Conservation (phyloP, 2,113 vertebrate genomes). For the Mus musculus region DNA sequence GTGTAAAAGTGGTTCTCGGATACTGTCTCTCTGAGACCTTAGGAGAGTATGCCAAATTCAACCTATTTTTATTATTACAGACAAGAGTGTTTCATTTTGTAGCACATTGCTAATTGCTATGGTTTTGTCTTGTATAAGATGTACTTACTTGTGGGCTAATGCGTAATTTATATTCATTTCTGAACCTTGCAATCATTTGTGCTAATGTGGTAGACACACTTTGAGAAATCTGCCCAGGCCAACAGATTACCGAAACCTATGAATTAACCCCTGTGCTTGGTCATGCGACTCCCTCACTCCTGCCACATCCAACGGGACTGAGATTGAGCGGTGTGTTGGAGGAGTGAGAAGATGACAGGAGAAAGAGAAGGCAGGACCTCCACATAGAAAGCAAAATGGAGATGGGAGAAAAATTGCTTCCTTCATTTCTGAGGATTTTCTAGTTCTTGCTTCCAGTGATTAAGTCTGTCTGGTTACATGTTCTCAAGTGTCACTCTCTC, state of each 20-base stretch:
- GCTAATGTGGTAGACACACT: not conserved
- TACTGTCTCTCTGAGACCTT: not conserved
- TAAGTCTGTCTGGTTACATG: not conserved
- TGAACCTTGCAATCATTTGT: not conserved
- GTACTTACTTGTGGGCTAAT: slow-evolving; percentile 14
- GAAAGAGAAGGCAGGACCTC: not conserved
- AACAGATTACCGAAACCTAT: not conserved
- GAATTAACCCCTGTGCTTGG: not conserved
- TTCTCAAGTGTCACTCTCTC: not conserved
- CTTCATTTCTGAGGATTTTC: not conserved
- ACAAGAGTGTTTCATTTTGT: not conserved
- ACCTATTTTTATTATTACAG: slow-evolving; percentile 31
- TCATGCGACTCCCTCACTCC: not conserved
- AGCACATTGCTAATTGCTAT: not conserved
- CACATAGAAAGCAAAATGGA: not conserved
- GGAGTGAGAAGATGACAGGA: not conserved
- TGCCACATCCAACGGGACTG: not conserved
- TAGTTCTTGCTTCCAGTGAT: not conserved
- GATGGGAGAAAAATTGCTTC: not conserved
- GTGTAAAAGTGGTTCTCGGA: slow-evolving; percentile 11
- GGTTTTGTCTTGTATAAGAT: not conserved
- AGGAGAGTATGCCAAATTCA: not conserved
- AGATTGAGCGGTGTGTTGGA: not conserved
- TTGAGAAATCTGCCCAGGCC: not conserved
- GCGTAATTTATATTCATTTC: slow-evolving; percentile 37